A percentile compares a stretch with the other conserved stretches of the same genome.
phyloP scores from a whole-genome alignment of 2,113 vertebrate species.

The Aptenodytes patagonicus region DNA sequence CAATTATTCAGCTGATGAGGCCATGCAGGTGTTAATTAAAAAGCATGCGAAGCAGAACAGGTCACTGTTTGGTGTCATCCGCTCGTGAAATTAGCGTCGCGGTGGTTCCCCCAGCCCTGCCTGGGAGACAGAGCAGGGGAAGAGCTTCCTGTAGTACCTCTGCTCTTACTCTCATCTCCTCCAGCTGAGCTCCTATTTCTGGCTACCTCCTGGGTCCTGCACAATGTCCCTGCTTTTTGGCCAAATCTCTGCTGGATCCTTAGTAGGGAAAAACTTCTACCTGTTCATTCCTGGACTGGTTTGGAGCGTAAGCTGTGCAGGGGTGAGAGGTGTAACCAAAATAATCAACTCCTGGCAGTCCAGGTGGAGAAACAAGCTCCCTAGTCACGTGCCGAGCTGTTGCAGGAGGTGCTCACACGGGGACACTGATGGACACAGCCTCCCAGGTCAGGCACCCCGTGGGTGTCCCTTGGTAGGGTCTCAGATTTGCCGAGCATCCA shows the following conservation, averaged over 20 bases:
- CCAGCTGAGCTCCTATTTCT: background rate
- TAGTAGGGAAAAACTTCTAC: background rate
- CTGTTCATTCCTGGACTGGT: background rate
- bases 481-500: background rate
- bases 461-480: background rate
- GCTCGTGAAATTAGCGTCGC: conserved; percentile 1
- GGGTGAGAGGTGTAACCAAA: background rate
- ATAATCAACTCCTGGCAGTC: background rate
- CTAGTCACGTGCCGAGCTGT: background rate
- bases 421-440: background rate
- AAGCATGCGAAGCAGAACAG: conserved; percentile 46
- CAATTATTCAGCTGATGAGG: conserved; percentile 49
- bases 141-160: background rate
- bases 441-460: background rate
- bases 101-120: background rate
- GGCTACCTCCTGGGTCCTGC: background rate
- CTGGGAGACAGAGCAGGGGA: background rate
- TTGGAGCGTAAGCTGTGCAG: background rate
- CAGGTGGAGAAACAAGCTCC: background rate
- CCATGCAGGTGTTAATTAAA: conserved; percentile 68
- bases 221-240: background rate
- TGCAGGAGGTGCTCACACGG: background rate
- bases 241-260: background rate
- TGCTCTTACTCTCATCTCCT: background rate
- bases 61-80: conserved; percentile 57